These are phyloP conservation scores for Fulica atra DNA, from an alignment of 2,113 vertebrate genomes.

Conservation along the genomic window DNA sequence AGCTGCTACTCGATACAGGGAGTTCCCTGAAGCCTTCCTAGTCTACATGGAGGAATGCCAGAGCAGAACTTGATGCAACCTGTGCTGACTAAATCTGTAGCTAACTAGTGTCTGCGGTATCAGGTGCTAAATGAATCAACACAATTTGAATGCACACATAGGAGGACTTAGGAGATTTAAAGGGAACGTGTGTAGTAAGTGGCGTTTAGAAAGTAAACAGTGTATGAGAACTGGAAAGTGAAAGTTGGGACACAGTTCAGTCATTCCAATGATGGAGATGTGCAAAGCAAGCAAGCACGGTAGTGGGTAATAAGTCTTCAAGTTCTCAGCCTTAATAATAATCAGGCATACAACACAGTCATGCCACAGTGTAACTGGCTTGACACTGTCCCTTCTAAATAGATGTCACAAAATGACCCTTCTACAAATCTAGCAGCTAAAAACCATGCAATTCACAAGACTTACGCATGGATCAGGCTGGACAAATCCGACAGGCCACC, in stretches of 20 bases:
- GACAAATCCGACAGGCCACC: constrained; percentile 94
- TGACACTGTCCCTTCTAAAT: neutral
- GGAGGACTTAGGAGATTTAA: neutral
- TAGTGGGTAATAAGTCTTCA: neutral
- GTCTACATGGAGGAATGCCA: neutral
- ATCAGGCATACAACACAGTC: neutral
- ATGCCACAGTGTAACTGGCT: neutral
- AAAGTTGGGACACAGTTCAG: neutral
- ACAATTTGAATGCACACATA: neutral
- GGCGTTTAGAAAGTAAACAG: neutral
- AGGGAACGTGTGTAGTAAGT: neutral
- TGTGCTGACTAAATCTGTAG: neutral
- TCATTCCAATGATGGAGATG: neutral
- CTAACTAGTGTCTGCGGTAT: neutral
- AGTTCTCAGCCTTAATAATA: neutral
- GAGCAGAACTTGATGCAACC: neutral
- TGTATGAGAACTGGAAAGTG: neutral
- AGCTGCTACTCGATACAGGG: neutral
- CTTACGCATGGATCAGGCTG: constrained; percentile 97
- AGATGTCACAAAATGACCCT: neutral
- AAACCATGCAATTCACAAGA: neutral
- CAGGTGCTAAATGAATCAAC: neutral
- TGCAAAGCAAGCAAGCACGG: neutral
- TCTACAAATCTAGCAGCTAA: neutral
- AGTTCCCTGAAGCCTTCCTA: neutral